A percentile compares a stretch with the other conserved stretches of the same genome.
phyloP scores from a whole-genome alignment of 2,113 vertebrate species.

The Mirounga angustirostris region DNA sequence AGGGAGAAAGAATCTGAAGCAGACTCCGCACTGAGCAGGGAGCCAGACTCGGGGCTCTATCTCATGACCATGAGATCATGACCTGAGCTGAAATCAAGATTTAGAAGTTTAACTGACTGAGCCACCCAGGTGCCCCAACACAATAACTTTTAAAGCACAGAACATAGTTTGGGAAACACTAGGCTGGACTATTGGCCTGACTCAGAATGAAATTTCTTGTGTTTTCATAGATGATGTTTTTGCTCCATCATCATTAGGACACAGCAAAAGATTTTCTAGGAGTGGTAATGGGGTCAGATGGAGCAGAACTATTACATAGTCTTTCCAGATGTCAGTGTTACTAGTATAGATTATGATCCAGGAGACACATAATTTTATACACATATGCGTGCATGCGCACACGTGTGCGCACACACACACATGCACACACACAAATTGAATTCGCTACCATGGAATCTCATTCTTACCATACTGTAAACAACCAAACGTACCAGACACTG shows the following conservation, averaged over 20 bases:
- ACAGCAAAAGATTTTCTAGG: background rate
- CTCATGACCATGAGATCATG: background rate
- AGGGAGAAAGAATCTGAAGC: background rate
- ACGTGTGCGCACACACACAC: background rate
- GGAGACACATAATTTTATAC: background rate
- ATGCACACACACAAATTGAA: background rate
- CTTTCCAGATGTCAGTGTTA: background rate
- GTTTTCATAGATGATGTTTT: conserved; percentile 41
- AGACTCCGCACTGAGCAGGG: background rate
- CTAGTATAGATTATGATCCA: conserved; percentile 1
- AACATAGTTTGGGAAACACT: background rate
- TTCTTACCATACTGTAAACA: background rate
- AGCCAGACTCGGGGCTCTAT: background rate
- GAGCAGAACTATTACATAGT: background rate
- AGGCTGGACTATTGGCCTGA: background rate
- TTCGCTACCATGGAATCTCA: background rate
- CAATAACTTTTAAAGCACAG: background rate
- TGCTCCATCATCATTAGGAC: background rate
- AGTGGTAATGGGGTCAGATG: background rate
- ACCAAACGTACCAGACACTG: background rate
- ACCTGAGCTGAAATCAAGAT: background rate
- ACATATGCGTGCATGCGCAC: background rate
- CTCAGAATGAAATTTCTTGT: background rate
- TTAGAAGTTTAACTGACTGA: background rate
- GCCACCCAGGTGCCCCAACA: background rate